Evolutionary conservation across 2,888 invertebrate genomes (phyloP), one percentile per base, ranked within the genome.

Genomic region (Nezara viridula): DNA sequence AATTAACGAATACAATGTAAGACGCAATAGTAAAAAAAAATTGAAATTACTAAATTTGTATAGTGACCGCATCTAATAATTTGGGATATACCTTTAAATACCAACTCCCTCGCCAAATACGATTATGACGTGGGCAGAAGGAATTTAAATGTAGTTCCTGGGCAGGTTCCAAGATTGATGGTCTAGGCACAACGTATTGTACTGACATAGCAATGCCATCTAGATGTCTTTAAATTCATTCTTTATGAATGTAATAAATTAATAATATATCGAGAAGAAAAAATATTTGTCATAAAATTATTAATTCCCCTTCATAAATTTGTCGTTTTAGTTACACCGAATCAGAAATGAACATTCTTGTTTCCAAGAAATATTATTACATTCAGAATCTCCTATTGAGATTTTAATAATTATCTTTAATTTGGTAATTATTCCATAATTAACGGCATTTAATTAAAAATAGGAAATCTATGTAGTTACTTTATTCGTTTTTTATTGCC

Each of bases 11-110:
- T n/a, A n/a, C n/a, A n/a, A n/a, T n/a, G n/a, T 7, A 44, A 44
- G 44, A 10, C 10, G 44, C 2, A 55, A n/a, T 24, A 27, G 27
- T 27, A 27, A 16, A n/a, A 60, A 60, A 27, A 16, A 27, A 37
- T 73, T 73, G 19, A 19, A 73, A 73, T 37, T 0, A 37, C 32
- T 73, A 73, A 73, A 73, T 16, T 19, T 37, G 24, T 37, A 32
- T 60, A 60, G 27, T 73, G 66, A 73, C 32, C 37, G 19, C 32
- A 73, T 73, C 32, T 19, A 37, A 73, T 73, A 32, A 73, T 73
- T 73, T 73, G 37, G 21, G 66, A 73, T 60, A 60, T n/a, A 37
- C 21, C 32, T 73, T 73, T 37, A 73, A 73, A 73, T 73, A 73
- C 66, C 66, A 32, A 37, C 32, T 73, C 37, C 66, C 66, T 73